A percentile compares a stretch with the other conserved stretches of the same genome.
Evolutionary conservation across 2,113 vertebrate genomes (phyloP).

Genomic region (Scortum barcoo): DNA sequence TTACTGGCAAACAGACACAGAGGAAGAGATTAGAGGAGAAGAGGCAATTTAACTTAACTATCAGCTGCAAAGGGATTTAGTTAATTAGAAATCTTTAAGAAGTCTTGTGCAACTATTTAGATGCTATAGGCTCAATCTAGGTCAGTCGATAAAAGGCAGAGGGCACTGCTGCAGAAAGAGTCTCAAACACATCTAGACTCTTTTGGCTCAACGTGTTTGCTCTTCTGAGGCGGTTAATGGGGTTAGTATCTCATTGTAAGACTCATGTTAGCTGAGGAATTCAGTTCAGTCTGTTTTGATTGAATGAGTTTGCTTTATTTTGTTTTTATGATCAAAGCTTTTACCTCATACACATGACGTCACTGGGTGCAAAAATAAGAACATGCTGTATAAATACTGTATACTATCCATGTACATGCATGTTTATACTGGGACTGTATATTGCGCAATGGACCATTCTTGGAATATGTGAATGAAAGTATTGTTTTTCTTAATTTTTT

Average conservation of each 20-base stretch:
- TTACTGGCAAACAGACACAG: neutral
- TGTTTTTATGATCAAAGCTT: slow-evolving; percentile 59
- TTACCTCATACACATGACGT: slow-evolving; percentile 68
- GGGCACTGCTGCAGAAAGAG: neutral
- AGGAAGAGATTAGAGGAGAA: slow-evolving; percentile 1
- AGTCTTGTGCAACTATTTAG: neutral
- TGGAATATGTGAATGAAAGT: slow-evolving; percentile 8
- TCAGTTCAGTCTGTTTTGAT: slow-evolving; percentile 79
- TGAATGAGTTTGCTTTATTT: slow-evolving; percentile 77
- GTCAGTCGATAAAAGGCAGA: neutral
- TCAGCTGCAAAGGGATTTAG: neutral
- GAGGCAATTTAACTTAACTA: neutral
- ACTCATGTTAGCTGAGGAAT: slow-evolving; percentile 76
- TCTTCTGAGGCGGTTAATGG: slow-evolving; percentile 19
- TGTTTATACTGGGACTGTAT: slow-evolving; percentile 39
- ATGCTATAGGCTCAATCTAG: neutral
- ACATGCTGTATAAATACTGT: slow-evolving; percentile 60
- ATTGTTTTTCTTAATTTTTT: slow-evolving; percentile 4
- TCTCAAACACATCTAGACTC: slow-evolving; percentile 14
- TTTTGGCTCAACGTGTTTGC: slow-evolving; percentile 23
- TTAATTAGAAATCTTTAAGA: slow-evolving; percentile 26
- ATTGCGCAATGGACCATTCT: slow-evolving; percentile 37
- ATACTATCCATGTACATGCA: slow-evolving; percentile 46
- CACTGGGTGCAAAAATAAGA: slow-evolving; percentile 56
- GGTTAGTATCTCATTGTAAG: slow-evolving; percentile 67